Evolutionary conservation across 2,113 vertebrate species (phyloP), one percentile per base, ranked within the genome.

Genomic region (Zeus faber): DNA sequence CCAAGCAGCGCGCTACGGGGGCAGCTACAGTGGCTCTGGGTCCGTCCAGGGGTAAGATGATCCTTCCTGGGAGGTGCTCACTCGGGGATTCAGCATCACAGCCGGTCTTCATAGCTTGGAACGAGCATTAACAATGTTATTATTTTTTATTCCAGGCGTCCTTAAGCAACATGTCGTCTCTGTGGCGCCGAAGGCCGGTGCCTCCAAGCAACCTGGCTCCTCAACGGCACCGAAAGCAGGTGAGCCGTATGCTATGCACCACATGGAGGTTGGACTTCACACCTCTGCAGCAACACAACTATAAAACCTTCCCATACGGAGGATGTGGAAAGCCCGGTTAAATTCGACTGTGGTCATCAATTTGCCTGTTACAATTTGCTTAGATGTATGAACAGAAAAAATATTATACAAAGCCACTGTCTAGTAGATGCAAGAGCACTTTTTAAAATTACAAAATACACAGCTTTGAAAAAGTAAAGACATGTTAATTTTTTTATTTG

Each of bases 11-110:
- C 65, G 37, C 35, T 22, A 54, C 9, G 8, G 70, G 71, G 29
- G 87, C 89, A 21, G 84, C 81, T 2, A 89, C 89, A 1, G 86
- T 91, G 46, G 84, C 87, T 29, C 68, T 2, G 0, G 89, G 51
- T 26, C 88, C 87, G 2, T 80, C 88, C 23, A 84, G 85, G 82
- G 84, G 89, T 90, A 39, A 60, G 69, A 65, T 4, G 1, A 21
- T 6, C n/a, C 6, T 18, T 22, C 6, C 11, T n/a, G 4, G 9
- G 24, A 5, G 9, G 43, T 39, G 4, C 41, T 22, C n/a, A 8
- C 22, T 5, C 27, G 1, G 9, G n/a, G 9, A 8, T 5, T 24
- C 8, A 10, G 14, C 9, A 29, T 3, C n/a, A n/a, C 16, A 20
- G 25, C 29, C 8, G 3, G 16, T 21, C 5, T 13, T 6, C 1